Base-by-base conservation (phyloP, 2,113 vertebrate genomes). In the Albula goreensis region DNA sequence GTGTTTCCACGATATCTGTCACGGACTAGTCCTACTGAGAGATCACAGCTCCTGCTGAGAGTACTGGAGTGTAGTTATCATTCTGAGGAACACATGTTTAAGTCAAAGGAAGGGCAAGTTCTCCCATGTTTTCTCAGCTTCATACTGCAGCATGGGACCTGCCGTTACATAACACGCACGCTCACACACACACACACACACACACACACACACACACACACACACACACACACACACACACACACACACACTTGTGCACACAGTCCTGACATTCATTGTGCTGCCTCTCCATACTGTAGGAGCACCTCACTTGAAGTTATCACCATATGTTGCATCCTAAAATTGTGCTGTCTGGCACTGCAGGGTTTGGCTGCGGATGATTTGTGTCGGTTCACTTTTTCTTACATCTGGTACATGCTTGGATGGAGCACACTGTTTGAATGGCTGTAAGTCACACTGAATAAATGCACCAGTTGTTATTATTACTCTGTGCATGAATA, bases 181-280 rank as follows among this genome's bases (percentile, higher is more conserved):
- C 81, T 78, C 80, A 83, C 66, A 85, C 74, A 88, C 60, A 84
- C 31, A 85, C 66, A 83, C 82, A 77, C 60, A 74, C 78, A 80
- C 31, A 49, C 78, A 80, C 78, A 80, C 78, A 80, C 78, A 80
- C 25, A 48, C 78, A 80, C 78, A 80, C 78, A 80, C 78, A 80
- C 25, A 48, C 78, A 82, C 52, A 82, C 52, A 12, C 50, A 57
- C 22, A 56, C 81, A 56, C 52, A 56, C 81, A 82, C n/a, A n/a
- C 31, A 41, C 31, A 41, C 31, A 41, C 31, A 41, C 31, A 41
- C 31, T 41, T 1, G 56, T 81, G 88, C 83, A 80, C 82, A 70
- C 81, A 60, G 56, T 52, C n/a, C 31, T 41, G 31, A 41, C 31
- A 41, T 83, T 74, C 83, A 57, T 53, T 51, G n/a, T 78, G 51